Base-by-base conservation (phyloP, 2,797 vertebrate species). In the Phoxinus dragarum region DNA sequence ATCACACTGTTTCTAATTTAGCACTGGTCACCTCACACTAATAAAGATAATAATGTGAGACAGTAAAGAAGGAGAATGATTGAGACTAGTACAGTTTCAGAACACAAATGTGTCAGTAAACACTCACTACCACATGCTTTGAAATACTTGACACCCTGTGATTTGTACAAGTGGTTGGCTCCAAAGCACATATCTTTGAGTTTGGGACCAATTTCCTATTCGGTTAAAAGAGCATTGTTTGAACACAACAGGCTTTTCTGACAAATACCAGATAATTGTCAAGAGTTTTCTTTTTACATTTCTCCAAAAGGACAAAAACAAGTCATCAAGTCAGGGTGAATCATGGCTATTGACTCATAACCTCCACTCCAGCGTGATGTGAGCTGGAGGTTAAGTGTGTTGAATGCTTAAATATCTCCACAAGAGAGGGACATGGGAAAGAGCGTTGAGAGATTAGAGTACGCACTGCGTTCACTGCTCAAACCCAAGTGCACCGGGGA, bases 341-440 rank as follows among this genome's bases (percentile, higher is more conserved):
- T 87, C 86, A 75, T 54, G 38, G 52, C 61, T 69, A 84, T 79
- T 54, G 82, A 88, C 76, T 88, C 67, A 82, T 56, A 89, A 89
- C 85, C 81, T 84, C 67, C 84, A 78, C 49, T 56, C 73, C 76
- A 71, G 36, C 77, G 49, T 74, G 59, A 44, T 56, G 73, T 79
- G 73, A 27, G 56, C 61, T 38, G 31, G 16, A 66, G 19, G 68
- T n/a, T 61, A 54, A 47, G 73, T 16, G 56, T 84, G 49, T 52
- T 79, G 78, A 56, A 42, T 52, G 67, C 21, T 73, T 59, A 49
- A 49, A 14, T 74, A 64, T 81, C 44, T 47, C 34, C 78, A 34
- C 44, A 38, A 34, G 44, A 12, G 54, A 9, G 2, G 17, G 73
- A 42, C 52, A 31, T 34, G 36, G 7, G n/a, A 72, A 72, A 38